phyloP scores from a whole-genome alignment of 2,888 invertebrate genomes.

The Ophraella communa region DNA sequence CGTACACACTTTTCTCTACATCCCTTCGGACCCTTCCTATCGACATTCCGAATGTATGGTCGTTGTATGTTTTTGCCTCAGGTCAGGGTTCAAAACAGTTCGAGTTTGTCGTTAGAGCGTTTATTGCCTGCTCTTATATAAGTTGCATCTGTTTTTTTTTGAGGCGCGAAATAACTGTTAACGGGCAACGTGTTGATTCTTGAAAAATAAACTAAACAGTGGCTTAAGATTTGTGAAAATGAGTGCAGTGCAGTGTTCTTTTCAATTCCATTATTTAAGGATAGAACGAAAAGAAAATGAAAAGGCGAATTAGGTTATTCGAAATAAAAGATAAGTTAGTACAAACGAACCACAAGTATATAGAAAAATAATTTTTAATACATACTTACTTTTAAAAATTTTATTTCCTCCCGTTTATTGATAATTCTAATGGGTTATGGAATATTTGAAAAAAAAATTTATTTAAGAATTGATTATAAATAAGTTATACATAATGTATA shows the following conservation, averaged over 20 bases:
- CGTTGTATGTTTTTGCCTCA: conserved; percentile 25
- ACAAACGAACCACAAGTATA: not conserved
- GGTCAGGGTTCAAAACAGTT: conserved; percentile 36
- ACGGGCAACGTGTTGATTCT: conserved; percentile 18
- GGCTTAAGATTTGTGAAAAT: not conserved
- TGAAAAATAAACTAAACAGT: not conserved
- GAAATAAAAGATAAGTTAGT: conserved; percentile 4
- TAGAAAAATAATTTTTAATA: too few relatives aligned
- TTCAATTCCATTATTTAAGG: not conserved
- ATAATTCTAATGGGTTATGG: too few relatives aligned
- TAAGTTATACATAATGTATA: too few relatives aligned
- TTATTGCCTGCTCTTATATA: not conserved
- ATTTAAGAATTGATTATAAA: too few relatives aligned
- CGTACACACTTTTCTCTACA: not conserved
- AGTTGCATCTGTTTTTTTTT: conserved; percentile 4
- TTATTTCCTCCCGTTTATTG: too few relatives aligned
- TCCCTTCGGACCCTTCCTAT: conserved; percentile 2
- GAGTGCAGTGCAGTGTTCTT: not conserved
- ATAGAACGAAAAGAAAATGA: not conserved
- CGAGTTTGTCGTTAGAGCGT: conserved; percentile 3
- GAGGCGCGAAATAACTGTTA: conserved; percentile 1
- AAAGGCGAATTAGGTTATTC: conserved; percentile 1
- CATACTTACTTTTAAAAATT: not conserved
- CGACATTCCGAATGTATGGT: conserved; percentile 3
- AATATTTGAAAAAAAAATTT: too few relatives aligned